A percentile compares a stretch with the other conserved stretches of the same genome.
Conservation (phyloP, 2,888 invertebrate genomes). For the Ectropis crepuscularia region DNA sequence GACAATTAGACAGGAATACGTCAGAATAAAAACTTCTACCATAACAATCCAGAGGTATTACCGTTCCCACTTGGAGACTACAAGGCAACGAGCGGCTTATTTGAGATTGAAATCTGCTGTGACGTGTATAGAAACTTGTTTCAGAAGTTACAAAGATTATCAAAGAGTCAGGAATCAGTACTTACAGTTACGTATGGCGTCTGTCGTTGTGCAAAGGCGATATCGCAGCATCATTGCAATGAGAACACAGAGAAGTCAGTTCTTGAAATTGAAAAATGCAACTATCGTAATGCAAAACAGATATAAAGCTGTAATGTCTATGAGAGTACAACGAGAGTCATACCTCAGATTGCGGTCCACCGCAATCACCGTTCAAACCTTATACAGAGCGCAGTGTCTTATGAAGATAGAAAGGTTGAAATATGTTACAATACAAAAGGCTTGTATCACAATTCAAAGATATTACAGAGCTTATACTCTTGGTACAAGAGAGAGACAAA, state of each 20-base stretch:
- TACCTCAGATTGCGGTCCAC: conserved; percentile 55
- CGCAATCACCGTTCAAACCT: conserved; percentile 54
- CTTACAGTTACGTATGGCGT: conserved; percentile 62
- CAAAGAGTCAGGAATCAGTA: conserved; percentile 60
- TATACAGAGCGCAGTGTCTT: conserved; percentile 64
- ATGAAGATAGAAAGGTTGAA: conserved; percentile 63
- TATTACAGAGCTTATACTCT: conserved; percentile 60
- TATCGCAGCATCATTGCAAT: conserved; percentile 64
- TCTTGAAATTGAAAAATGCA: conserved; percentile 56
- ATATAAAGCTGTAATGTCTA: conserved; percentile 64
- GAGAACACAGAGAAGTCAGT: conserved; percentile 63
- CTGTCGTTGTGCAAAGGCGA: conserved; percentile 68
- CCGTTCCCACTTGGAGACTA: conserved; percentile 57
- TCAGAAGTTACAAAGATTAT: conserved; percentile 55
- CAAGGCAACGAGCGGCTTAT: conserved; percentile 51
- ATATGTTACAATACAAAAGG: conserved; percentile 63
- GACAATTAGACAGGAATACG: conserved; percentile 55
- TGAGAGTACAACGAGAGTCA: conserved; percentile 56
- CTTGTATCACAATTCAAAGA: conserved; percentile 71
- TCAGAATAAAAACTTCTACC: conserved; percentile 54
- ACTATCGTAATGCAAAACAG: conserved; percentile 63
- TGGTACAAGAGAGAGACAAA: conserved; percentile 55
- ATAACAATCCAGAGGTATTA: conserved; percentile 60
- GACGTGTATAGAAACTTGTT: conserved; percentile 43
- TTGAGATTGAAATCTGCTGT: conserved; percentile 54